A percentile compares a stretch with the other conserved stretches of the same genome.
These are phyloP conservation scores for Sprattus sprattus DNA, from an alignment of 2,113 vertebrate genomes.

Conservation along the genomic window DNA sequence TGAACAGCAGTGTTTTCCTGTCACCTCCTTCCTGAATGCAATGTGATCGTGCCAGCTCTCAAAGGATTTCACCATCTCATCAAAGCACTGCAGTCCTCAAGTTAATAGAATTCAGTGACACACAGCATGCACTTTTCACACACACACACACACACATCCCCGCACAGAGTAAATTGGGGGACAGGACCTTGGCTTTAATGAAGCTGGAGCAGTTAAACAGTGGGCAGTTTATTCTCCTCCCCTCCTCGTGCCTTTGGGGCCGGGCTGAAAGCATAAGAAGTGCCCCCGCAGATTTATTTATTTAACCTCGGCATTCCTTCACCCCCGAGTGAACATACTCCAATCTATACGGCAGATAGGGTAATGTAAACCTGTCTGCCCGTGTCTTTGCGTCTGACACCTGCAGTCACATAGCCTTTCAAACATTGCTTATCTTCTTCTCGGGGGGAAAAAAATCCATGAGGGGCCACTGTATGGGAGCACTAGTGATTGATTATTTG, in stretches of 20 bases:
- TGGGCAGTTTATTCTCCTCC: not conserved
- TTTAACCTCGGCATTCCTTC: conserved; percentile 12
- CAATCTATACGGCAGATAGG: not conserved
- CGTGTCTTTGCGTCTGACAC: conserved; percentile 21
- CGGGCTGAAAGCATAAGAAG: not conserved
- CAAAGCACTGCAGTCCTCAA: not conserved
- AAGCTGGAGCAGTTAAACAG: conserved; percentile 15
- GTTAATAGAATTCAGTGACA: conserved; percentile 14
- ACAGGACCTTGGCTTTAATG: conserved; percentile 25
- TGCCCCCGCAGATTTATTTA: not conserved
- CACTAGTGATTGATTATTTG: conserved; percentile 34
- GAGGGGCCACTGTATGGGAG: not conserved
- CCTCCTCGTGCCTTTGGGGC: not conserved
- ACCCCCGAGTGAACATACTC: conserved; percentile 18
- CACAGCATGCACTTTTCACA: not conserved
- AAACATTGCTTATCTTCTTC: conserved; percentile 10
- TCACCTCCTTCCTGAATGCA: not conserved
- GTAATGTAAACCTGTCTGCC: conserved; percentile 32
- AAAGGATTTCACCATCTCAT: not conserved
- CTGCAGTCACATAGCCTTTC: conserved; percentile 22
- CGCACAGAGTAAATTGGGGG: not conserved
- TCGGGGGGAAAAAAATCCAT: not conserved
- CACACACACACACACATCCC: not conserved
- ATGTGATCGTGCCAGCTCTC: not conserved
- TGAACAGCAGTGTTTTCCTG: not conserved